These are phyloP conservation scores for Holocentrus rufus DNA, from an alignment of 2,797 vertebrate species.

Conservation along the genomic window DNA sequence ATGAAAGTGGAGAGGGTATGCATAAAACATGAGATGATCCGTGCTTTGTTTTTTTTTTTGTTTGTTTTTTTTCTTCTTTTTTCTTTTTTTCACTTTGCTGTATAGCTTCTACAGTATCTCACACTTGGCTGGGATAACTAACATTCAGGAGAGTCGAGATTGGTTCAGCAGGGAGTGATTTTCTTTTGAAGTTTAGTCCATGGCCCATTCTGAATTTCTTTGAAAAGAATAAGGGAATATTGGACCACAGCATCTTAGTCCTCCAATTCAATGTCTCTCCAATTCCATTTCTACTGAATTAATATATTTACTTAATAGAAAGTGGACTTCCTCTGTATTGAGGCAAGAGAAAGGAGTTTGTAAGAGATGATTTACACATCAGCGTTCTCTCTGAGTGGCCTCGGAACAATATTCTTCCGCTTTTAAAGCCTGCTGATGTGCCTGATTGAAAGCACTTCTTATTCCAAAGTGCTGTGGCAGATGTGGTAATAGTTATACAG, in stretches of 20 bases:
- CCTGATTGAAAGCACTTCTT: conserved; percentile 51
- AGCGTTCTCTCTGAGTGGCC: conserved; percentile 46
- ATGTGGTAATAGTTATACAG: conserved; percentile 22
- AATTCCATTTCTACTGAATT: conserved; percentile 50
- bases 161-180: conserved; percentile 64
- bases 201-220: conserved; percentile 57
- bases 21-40: conserved; percentile 82
- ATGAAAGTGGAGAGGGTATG: conserved; percentile 67
- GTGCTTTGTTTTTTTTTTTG: too few relatives aligned
- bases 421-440: conserved; percentile 49
- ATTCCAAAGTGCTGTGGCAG: conserved; percentile 24
- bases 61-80: conserved; percentile 31
- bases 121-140: conserved; percentile 77
- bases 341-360: conserved; percentile 30
- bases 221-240: conserved; percentile 66
- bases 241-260: conserved; percentile 52
- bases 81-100: conserved; percentile 61
- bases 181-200: conserved; percentile 70
- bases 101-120: conserved; percentile 63
- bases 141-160: conserved; percentile 73
- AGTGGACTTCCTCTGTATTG: conserved; percentile 44
- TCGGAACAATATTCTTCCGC: conserved; percentile 52
- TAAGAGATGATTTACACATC: conserved; percentile 67
- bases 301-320: conserved; percentile 68
- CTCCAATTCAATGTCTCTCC: conserved; percentile 33